Evolutionary conservation across 2,888 invertebrate species (phyloP), one percentile per base, ranked within the genome.

Genomic region (Fabriciana adippe): DNA sequence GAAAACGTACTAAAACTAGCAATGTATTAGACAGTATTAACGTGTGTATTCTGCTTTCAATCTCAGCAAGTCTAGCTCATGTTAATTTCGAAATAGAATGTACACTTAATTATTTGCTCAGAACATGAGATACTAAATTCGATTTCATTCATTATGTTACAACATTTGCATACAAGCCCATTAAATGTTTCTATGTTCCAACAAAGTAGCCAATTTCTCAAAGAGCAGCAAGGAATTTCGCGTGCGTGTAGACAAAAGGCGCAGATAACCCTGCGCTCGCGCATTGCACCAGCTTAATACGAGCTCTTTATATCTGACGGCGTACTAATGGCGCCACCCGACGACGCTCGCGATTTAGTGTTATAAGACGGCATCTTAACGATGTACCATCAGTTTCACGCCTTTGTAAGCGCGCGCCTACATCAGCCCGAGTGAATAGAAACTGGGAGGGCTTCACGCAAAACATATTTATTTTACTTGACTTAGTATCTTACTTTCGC

Each of bases 241-340:
- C 68, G 55, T 62, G 68, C 68, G 69, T 70, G 66, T 66, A 72
- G 67, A 69, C 72, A 72, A 70, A 72, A 66, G 66, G 51, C 54
- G 56, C 50, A 69, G 71, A 69, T 73, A 69, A 71, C 68, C 69
- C 68, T 56, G 64, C 63, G 66, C 67, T 60, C 53, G 66, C 67
- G 67, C 63, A 67, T 67, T 55, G 70, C 31, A 55, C 67, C 63
- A 65, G 53, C 71, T 65, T 65, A 69, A 69, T 64, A 71, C 57
- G 65, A 55, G 70, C 68, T 71, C 69, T 74, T 73, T 76, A 72
- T 76, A 71, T 74, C 68, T 75, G 80, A 80, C 82, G 75, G 76
- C 55, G 71, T 77, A 83, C 81, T 83, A 84, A 85, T 85, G 79
- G 78, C 73, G 80, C 83, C 85, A 77, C 81, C 82, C 80, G 81